These are phyloP conservation scores for Ailurus styani DNA, from an alignment of 2,113 vertebrate genomes.

Conservation along the genomic window DNA sequence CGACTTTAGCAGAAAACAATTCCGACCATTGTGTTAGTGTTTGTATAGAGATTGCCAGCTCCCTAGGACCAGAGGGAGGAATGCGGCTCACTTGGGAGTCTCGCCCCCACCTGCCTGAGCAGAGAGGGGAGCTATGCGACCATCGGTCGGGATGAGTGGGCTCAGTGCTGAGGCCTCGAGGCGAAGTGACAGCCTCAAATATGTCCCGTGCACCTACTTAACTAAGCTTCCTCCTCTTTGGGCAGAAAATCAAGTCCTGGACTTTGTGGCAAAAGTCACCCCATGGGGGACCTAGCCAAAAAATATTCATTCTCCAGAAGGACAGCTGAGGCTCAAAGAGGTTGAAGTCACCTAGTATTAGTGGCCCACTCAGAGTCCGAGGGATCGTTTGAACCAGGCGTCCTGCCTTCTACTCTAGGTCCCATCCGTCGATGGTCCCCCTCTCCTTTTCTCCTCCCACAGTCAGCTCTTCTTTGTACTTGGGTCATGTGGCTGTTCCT, in stretches of 20 bases:
- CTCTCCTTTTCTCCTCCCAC: neutral
- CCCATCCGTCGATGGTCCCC: fast-evolving
- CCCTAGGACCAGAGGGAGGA: neutral
- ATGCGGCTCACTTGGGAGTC: neutral
- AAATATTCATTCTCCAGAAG: neutral
- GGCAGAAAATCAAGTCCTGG: neutral
- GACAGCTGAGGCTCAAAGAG: neutral
- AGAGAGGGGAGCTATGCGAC: neutral
- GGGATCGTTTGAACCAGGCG: too few relatives aligned
- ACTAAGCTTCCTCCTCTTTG: neutral
- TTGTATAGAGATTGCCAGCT: neutral
- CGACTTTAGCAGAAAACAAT: slow-evolving; percentile 64
- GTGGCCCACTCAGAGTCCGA: neutral
- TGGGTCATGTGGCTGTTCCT: neutral
- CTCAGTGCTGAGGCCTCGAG: neutral
- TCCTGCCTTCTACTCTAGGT: neutral
- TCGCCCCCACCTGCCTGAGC: neutral
- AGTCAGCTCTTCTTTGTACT: neutral
- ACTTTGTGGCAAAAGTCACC: neutral
- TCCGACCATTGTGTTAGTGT: slow-evolving; percentile 6
- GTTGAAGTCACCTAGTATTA: neutral
- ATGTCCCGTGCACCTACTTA: neutral
- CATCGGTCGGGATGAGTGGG: neutral
- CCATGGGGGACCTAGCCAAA: neutral
- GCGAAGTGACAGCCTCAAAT: neutral